Evolutionary conservation across 1,140 invertebrate genomes (phyloP).

Genomic region (Sinella curviseta): DNA sequence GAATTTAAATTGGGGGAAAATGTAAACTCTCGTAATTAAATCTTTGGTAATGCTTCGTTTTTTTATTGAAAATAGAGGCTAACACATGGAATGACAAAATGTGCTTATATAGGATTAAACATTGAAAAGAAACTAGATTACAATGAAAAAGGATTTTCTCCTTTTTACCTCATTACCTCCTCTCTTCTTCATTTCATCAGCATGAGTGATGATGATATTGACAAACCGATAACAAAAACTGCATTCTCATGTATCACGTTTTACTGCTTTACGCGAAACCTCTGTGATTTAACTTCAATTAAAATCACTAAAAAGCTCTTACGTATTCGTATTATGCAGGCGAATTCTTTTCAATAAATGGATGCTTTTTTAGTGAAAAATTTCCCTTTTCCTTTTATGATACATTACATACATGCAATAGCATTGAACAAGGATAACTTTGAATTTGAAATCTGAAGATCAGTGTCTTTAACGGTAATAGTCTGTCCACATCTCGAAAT

Average conservation of each 20-base stretch:
- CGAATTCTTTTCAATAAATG: neutral
- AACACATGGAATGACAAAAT: too few species aligned
- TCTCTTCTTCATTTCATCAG: neutral
- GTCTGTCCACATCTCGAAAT: too few species aligned
- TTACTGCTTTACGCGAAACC: neutral
- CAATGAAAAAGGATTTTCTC: constrained; percentile 12
- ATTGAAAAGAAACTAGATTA: neutral
- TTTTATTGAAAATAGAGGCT: too few species aligned
- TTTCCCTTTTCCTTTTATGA: constrained; percentile 18
- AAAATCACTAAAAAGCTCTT: too few species aligned
- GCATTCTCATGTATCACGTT: constrained; percentile 12
- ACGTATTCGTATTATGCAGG: neutral
- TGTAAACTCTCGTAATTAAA: constrained; percentile 10
- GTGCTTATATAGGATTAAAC: too few species aligned
- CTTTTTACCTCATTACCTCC: constrained; percentile 10
- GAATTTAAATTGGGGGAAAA: too few species aligned
- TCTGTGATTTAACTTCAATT: constrained; percentile 20
- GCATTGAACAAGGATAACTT: too few species aligned
- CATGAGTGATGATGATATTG: neutral
- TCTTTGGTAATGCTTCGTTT: neutral
- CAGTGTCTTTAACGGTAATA: too few species aligned
- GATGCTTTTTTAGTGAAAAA: neutral
- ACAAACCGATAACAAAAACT: constrained; percentile 18
- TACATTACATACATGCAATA: too few species aligned
- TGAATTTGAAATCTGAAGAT: too few species aligned